A percentile compares a stretch with the other conserved stretches of the same genome.
phyloP scores from a whole-genome alignment of 2,888 invertebrate genomes.

The Dascillus cervinus region DNA sequence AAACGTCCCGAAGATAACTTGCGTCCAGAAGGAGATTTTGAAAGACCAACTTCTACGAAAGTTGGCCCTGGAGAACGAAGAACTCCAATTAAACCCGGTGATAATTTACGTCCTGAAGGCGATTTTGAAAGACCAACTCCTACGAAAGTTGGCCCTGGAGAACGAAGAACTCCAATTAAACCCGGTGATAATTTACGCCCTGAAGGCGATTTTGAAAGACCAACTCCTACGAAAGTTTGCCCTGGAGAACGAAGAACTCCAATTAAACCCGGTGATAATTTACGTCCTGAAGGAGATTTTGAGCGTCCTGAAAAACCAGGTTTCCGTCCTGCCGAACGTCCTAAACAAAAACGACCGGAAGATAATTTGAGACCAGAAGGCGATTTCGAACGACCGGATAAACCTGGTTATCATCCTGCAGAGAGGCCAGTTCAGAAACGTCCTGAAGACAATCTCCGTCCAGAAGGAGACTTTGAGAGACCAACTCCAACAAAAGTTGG shows the following conservation, averaged over 20 bases:
- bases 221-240: slow-evolving; percentile 35
- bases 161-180: slow-evolving; percentile 38
- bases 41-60: slow-evolving; percentile 42
- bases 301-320: slow-evolving; percentile 38
- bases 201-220: slow-evolving; percentile 51
- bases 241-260: slow-evolving; percentile 48
- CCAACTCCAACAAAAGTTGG: slow-evolving; percentile 43
- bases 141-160: slow-evolving; percentile 38
- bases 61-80: slow-evolving; percentile 35
- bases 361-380: slow-evolving; percentile 49
- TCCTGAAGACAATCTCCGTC: slow-evolving; percentile 46
- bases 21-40: slow-evolving; percentile 44
- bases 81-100: slow-evolving; percentile 31
- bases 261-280: slow-evolving; percentile 47
- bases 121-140: slow-evolving; percentile 45
- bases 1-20: slow-evolving; percentile 47
- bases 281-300: slow-evolving; percentile 49
- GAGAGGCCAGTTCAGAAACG: slow-evolving; percentile 39
- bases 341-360: slow-evolving; percentile 39
- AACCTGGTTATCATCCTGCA: slow-evolving; percentile 34
- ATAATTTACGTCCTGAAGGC: slow-evolving; percentile 43
- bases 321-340: slow-evolving; percentile 43
- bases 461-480: slow-evolving; percentile 46
- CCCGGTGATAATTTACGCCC: slow-evolving; percentile 48
- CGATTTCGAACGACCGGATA: slow-evolving; percentile 32